Evolutionary conservation across 2,888 invertebrate genomes (phyloP), one percentile per base, ranked within the genome.

Genomic region (Torymus auratus): DNA sequence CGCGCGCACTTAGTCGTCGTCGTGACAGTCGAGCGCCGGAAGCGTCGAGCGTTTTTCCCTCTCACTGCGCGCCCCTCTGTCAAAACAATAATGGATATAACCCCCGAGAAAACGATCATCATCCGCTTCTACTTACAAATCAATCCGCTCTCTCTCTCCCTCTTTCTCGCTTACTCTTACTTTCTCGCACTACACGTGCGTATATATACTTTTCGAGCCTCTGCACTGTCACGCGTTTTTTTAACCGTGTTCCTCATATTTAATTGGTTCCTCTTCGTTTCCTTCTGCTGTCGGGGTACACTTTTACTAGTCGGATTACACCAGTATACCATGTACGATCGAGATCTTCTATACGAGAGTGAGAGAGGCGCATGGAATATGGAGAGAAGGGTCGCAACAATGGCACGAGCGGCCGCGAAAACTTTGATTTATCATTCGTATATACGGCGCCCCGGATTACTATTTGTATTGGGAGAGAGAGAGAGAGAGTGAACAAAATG

Each of bases 371-470:
- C 20, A 28, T 28, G 28, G 28, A 28, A 28, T 28, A 28, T 28
- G 12, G 75, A 75, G 80, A 76, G 68, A 74, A 78, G 71, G 83
- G 82, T 78, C 83, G 20, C 53, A 68, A 89, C 88, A 89, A 89
- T 88, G 86, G 88, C 85, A 86, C 86, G 86, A 86, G 86, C 84
- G 84, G n/a, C 65, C 84, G 85, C 86, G 88, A 87, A 90, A 89
- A 90, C 88, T 90, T 89, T 90, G 90, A 91, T 90, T 91, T 91
- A 91, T 91, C 88, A 89, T 89, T 87, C 84, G 84, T 85, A 84
- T 84, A 68, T 61, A 62, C 85, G 82, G 72, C 53, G 81, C 28
- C 28, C 28, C 83, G 84, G 67, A 64, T 28, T 20, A 85, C 83
- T 89, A 89, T 90, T 90, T 90, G 90, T 89, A 90, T 88, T 89